Evolutionary conservation across 2,113 vertebrate species (phyloP).

Genomic region (Ageneiosus marmoratus): DNA sequence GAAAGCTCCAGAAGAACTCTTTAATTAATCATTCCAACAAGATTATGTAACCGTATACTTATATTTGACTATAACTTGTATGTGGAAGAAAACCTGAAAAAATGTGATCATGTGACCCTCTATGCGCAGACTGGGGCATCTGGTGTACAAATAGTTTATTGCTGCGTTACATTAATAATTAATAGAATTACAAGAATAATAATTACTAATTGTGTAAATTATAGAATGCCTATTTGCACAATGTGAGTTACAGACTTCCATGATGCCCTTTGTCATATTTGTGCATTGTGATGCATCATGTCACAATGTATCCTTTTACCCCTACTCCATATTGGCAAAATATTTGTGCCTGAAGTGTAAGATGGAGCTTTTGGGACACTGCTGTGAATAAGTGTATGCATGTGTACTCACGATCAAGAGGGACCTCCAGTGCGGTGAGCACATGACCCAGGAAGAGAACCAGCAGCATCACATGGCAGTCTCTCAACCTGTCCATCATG

Average conservation of each 20-base stretch:
- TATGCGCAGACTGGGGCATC: neutral
- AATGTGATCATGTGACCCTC: neutral
- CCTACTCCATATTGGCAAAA: neutral
- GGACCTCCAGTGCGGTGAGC: slow-evolving; percentile 86
- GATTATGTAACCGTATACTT: neutral
- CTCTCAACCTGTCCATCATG: slow-evolving; percentile 79
- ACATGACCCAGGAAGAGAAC: slow-evolving; percentile 81
- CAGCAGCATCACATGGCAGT: slow-evolving; percentile 68
- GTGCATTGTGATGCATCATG: neutral
- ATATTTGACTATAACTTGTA: too few relatives aligned
- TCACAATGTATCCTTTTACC: neutral
- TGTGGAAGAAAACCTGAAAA: neutral
- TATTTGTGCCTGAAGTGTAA: neutral
- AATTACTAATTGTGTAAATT: too few relatives aligned
- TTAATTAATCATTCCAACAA: neutral
- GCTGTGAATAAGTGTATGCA: slow-evolving; percentile 15
- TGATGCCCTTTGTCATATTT: neutral
- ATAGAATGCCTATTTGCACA: neutral
- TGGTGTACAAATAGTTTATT: neutral
- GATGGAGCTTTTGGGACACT: neutral
- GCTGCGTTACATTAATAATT: neutral
- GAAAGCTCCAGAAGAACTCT: neutral
- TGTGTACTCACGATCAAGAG: slow-evolving; percentile 89
- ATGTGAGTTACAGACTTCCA: neutral
- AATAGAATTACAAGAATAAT: neutral